Evolutionary conservation across 2,888 invertebrate species (phyloP).

Genomic region (Drosophila melanosoma): DNA sequence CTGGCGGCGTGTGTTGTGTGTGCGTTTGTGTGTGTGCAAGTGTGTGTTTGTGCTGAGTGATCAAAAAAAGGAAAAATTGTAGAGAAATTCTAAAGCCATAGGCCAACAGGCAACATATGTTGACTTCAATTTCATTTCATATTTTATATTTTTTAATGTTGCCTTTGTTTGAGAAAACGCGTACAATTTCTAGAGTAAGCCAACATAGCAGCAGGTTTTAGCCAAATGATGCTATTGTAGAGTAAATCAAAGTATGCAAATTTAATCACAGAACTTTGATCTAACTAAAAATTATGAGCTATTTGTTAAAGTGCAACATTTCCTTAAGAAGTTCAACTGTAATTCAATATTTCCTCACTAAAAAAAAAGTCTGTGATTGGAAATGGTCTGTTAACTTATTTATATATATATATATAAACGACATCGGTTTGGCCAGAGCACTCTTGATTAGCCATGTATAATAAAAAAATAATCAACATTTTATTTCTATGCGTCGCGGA

Average conservation of each 20-base stretch:
- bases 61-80: conserved; percentile 38
- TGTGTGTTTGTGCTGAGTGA: conserved; percentile 32
- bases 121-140: conserved; percentile 65
- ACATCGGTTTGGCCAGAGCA: background rate
- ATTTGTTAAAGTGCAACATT: background rate
- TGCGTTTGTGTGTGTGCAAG: conserved; percentile 17
- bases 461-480: too few relatives aligned
- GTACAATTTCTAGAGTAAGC: background rate
- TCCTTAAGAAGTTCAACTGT: background rate
- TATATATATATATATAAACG: background rate
- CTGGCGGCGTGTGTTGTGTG: conserved; percentile 27
- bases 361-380: background rate
- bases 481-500: background rate
- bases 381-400: background rate
- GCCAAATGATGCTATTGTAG: background rate
- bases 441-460: too few relatives aligned
- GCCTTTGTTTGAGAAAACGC: conserved; percentile 5
- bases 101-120: conserved; percentile 69
- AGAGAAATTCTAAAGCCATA: conserved; percentile 49
- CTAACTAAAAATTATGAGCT: background rate
- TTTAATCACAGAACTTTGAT: background rate
- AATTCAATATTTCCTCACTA: background rate
- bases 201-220: background rate
- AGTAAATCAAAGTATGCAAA: background rate
- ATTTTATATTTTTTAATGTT: background rate